A percentile compares a stretch with the other conserved stretches of the same genome.
Conservation (phyloP, 2,113 vertebrate genomes). For the Merops nubicus region DNA sequence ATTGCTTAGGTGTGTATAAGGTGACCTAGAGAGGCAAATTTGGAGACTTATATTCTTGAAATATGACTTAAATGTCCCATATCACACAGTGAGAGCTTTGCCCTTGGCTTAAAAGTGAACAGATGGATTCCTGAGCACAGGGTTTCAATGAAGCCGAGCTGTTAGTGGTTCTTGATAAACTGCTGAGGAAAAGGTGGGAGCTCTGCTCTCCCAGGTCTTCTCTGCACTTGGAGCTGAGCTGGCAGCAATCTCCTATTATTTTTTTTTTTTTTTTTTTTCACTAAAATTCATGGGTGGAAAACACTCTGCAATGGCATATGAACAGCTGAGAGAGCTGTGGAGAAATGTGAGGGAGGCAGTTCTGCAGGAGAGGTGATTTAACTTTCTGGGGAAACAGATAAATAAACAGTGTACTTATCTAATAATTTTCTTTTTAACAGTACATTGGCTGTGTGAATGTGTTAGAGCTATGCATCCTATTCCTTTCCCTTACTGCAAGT, state of each 20-base stretch:
- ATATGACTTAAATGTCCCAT: neutral
- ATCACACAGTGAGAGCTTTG: neutral
- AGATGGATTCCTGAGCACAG: neutral
- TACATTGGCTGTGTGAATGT: neutral
- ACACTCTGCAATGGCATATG: fast-evolving
- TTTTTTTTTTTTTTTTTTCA: no score
- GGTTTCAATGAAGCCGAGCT: neutral
- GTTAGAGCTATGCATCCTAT: neutral
- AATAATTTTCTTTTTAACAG: neutral
- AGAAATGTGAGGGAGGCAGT: neutral
- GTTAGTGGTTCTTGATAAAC: neutral
- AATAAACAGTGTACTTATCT: neutral
- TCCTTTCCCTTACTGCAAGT: neutral
- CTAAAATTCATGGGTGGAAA: neutral
- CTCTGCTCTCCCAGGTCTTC: neutral
- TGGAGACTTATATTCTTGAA: neutral
- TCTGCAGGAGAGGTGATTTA: neutral
- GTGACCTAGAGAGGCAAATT: neutral
- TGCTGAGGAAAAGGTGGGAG: neutral
- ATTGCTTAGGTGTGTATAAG: neutral
- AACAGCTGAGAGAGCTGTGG: neutral
- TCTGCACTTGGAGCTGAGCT: neutral
- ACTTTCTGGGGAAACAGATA: neutral
- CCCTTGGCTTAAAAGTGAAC: neutral
- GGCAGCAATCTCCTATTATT: neutral